phyloP scores from a whole-genome alignment of 2,113 vertebrate species.

The Coryphaenoides rupestris region DNA sequence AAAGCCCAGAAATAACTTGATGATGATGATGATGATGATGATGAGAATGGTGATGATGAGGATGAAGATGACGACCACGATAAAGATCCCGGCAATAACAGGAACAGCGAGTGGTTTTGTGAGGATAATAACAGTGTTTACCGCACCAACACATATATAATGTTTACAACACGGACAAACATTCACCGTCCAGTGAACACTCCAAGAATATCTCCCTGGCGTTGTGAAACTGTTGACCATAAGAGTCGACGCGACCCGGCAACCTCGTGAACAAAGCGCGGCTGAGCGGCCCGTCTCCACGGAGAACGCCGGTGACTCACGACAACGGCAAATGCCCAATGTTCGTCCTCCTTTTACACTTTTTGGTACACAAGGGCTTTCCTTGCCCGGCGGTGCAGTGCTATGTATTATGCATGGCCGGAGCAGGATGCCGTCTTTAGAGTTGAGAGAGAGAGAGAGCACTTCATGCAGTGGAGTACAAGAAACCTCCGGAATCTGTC shows the following conservation, averaged over 20 bases:
- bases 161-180: too few relatives aligned
- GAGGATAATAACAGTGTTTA: too few relatives aligned
- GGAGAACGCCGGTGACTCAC: neutral
- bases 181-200: too few relatives aligned
- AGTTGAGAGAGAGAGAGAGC: neutral
- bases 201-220: too few relatives aligned
- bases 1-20: too few relatives aligned
- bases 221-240: neutral
- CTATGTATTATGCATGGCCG: slow-evolving; percentile 23
- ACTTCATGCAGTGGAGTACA: slow-evolving; percentile 7
- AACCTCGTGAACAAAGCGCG: neutral
- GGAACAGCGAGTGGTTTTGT: too few relatives aligned
- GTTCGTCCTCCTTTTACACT: slow-evolving; percentile 11
- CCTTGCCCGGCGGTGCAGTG: neutral
- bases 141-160: too few relatives aligned
- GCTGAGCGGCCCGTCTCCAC: neutral
- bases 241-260: neutral
- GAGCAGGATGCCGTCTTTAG: slow-evolving; percentile 16
- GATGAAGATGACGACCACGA: too few relatives aligned
- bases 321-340: slow-evolving; percentile 7
- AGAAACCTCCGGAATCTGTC: neutral
- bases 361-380: slow-evolving; percentile 22
- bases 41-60: too few relatives aligned
- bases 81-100: too few relatives aligned
- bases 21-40: too few relatives aligned